phyloP scores from a whole-genome alignment of 1,140 invertebrate species.

The Sarcophaga bullata region DNA sequence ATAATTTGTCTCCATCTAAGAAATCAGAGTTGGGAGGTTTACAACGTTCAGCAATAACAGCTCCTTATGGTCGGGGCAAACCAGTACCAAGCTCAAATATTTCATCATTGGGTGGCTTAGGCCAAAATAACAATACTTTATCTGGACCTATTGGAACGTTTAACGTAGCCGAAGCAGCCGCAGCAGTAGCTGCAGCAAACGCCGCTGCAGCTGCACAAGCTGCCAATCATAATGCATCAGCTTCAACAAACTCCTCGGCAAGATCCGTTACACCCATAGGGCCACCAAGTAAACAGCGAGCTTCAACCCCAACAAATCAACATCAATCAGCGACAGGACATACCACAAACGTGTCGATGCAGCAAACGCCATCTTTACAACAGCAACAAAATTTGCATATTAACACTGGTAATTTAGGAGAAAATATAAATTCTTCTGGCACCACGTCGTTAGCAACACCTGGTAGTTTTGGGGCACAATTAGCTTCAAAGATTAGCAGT shows the following conservation, averaged over 20 bases:
- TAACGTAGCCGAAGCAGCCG: constrained; percentile 63
- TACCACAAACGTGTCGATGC: not conserved
- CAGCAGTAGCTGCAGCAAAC: constrained; percentile 57
- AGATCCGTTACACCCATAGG: constrained; percentile 57
- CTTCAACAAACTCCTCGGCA: constrained; percentile 45
- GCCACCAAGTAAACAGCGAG: constrained; percentile 52
- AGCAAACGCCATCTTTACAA: not conserved
- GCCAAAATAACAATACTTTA: constrained; percentile 56
- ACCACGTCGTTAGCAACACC: not conserved
- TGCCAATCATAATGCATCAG: not conserved
- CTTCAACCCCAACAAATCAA: constrained; percentile 33
- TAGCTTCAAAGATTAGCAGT: constrained; percentile 62
- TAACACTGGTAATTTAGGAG: constrained; percentile 54
- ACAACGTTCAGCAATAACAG: constrained; percentile 64
- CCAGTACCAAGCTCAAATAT: constrained; percentile 53
- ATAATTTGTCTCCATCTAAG: constrained; percentile 52
- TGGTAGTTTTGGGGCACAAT: constrained; percentile 53
- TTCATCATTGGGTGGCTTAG: constrained; percentile 65
- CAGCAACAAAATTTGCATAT: constrained; percentile 54
- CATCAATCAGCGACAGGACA: constrained; percentile 36
- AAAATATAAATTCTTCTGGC: not conserved
- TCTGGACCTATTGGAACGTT: constrained; percentile 64
- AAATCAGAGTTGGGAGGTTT: constrained; percentile 58
- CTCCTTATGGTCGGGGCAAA: constrained; percentile 67
- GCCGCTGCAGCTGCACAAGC: constrained; percentile 47